phyloP scores from a whole-genome alignment of 1,140 invertebrate genomes.

The Drosophila albomicans region DNA sequence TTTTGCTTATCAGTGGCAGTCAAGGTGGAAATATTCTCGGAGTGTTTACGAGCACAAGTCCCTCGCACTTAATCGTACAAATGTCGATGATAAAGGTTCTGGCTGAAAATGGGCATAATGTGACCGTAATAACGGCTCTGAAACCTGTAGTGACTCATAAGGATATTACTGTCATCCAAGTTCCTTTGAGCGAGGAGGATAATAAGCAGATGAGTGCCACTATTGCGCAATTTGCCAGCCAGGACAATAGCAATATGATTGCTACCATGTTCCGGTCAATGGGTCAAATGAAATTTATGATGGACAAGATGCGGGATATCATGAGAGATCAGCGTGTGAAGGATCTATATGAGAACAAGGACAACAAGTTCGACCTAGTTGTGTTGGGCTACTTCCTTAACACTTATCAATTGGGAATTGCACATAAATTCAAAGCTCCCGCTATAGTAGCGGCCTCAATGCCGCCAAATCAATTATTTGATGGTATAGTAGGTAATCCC shows the following conservation, averaged over 20 bases:
- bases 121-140: conserved; percentile 64
- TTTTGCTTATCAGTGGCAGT: conserved; percentile 12
- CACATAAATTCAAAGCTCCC: conserved; percentile 68
- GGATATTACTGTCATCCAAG: conserved; percentile 50
- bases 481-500: conserved; percentile 63
- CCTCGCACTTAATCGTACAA: conserved; percentile 74
- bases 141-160: conserved; percentile 57
- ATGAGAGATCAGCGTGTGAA: conserved; percentile 47
- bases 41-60: conserved; percentile 67
- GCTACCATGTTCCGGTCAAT: conserved; percentile 15
- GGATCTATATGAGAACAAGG: conserved; percentile 60
- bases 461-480: conserved; percentile 34
- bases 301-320: conserved; percentile 44
- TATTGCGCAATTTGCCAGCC: conserved; percentile 20
- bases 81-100: conserved; percentile 69
- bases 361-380: conserved; percentile 68
- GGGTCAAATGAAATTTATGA: conserved; percentile 25
- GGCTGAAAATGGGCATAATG: conserved; percentile 72
- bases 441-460: conserved; percentile 45
- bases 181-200: conserved; percentile 43
- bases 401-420: conserved; percentile 63
- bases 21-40: conserved; percentile 69
- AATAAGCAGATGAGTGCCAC: conserved; percentile 6
- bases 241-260: conserved; percentile 34
- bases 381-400: conserved; percentile 70